phyloP scores from a whole-genome alignment of 35 echinoderm and acorn worm genomes.

The Holothuria glaberrima region DNA sequence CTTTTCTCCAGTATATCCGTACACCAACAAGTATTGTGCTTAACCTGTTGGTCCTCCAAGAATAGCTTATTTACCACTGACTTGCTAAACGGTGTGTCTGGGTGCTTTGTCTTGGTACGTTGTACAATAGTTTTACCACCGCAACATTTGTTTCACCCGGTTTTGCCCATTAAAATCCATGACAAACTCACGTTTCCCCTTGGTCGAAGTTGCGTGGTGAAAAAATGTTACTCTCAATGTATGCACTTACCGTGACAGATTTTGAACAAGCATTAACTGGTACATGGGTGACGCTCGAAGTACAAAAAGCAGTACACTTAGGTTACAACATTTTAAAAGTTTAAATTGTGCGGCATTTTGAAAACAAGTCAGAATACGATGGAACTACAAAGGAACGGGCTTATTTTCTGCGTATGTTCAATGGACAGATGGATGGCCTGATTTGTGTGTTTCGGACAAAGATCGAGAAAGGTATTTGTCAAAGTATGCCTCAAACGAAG shows the following conservation, averaged over 20 bases:
- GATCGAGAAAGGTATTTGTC: too few relatives aligned
- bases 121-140: conserved; percentile 39
- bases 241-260: conserved; percentile 20
- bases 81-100: not conserved
- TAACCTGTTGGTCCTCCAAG: not conserved
- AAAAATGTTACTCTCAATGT: not conserved
- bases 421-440: too few relatives aligned
- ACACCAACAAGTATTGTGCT: too few relatives aligned
- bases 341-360: too few relatives aligned
- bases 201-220: not conserved
- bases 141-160: not conserved
- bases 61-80: conserved; percentile 6
- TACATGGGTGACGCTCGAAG: too few relatives aligned
- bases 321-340: too few relatives aligned
- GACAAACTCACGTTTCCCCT: conserved; percentile 11
- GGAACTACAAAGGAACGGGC: too few relatives aligned
- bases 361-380: too few relatives aligned
- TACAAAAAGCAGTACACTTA: too few relatives aligned
- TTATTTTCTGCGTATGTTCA: too few relatives aligned
- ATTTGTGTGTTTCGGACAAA: too few relatives aligned
- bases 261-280: conserved; percentile 24
- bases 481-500: too few relatives aligned
- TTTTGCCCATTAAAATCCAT: conserved; percentile 16
- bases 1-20: not conserved
- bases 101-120: not conserved